Evolutionary conservation across 2,113 vertebrate genomes (phyloP).

Genomic region (Thinocorus orbignyianus): DNA sequence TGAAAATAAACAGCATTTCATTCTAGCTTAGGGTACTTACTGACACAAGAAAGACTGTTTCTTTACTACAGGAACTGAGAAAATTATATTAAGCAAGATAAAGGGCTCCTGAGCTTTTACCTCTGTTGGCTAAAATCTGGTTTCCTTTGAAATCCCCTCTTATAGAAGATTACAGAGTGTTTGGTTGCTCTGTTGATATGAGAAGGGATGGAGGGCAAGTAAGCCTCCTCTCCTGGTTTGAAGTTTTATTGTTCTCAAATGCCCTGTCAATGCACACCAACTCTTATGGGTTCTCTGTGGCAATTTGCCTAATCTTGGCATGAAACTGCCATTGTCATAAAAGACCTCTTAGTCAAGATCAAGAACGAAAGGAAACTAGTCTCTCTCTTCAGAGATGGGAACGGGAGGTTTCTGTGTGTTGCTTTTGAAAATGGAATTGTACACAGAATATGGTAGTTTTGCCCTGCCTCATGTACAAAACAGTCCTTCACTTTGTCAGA

Average conservation of each 20-base stretch:
- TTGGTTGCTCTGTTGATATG: neutral
- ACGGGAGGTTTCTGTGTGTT: neutral
- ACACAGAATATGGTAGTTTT: neutral
- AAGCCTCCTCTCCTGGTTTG: neutral
- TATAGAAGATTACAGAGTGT: neutral
- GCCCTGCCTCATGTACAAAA: neutral
- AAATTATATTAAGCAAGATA: neutral
- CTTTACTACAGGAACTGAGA: neutral
- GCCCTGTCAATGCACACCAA: neutral
- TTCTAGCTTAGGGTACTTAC: neutral
- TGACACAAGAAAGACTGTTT: neutral
- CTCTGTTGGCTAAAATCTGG: neutral
- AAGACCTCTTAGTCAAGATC: neutral
- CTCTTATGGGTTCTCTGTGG: fast-evolving
- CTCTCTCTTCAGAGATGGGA: neutral
- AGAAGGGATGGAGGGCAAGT: neutral
- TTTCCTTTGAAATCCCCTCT: neutral
- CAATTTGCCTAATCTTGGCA: neutral
- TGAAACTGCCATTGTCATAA: neutral
- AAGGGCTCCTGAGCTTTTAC: neutral
- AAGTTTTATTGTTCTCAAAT: neutral
- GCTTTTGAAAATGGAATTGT: neutral
- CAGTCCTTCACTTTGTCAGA: neutral
- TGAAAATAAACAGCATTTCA: neutral
- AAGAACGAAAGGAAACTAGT: neutral